Percentiles rank a stretch among this genome's conserved stretches.
phyloP scores from a whole-genome alignment of 1,140 invertebrate genomes.

The Phymastichus coffea region DNA sequence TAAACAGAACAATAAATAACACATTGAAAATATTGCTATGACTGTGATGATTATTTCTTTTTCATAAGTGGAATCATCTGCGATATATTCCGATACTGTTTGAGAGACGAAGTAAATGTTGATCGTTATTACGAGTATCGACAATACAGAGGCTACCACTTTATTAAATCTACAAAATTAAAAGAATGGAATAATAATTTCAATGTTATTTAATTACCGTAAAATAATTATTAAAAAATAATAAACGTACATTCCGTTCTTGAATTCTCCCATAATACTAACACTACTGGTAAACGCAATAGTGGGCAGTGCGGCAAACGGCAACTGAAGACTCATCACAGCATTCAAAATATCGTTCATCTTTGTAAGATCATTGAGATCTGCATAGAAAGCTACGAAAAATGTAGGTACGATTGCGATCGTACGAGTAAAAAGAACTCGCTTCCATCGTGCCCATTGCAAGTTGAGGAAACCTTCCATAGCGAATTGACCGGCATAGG shows the following conservation, averaged over 20 bases:
- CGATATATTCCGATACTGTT: constrained; percentile 54
- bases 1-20: constrained; percentile 71
- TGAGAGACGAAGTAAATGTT: constrained; percentile 80
- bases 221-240: constrained; percentile 11
- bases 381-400: constrained; percentile 71
- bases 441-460: constrained; percentile 84
- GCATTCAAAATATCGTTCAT: constrained; percentile 93
- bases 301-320: constrained; percentile 82
- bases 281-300: constrained; percentile 83
- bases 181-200: constrained; percentile 9
- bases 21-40: constrained; percentile 61
- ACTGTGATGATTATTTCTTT: constrained; percentile 56
- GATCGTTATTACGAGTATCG: constrained; percentile 73
- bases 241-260: constrained; percentile 66
- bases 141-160: constrained; percentile 67
- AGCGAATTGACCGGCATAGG: constrained; percentile 75
- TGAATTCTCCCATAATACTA: constrained; percentile 82
- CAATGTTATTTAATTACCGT: not conserved
- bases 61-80: constrained; percentile 53
- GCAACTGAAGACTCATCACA: constrained; percentile 82
- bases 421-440: constrained; percentile 81
- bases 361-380: constrained; percentile 73
- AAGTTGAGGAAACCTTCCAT: constrained; percentile 90
- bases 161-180: constrained; percentile 65
- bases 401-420: constrained; percentile 92